phyloP scores from a whole-genome alignment of 2,888 invertebrate genomes.

The Drosophila fulvimacula region DNA sequence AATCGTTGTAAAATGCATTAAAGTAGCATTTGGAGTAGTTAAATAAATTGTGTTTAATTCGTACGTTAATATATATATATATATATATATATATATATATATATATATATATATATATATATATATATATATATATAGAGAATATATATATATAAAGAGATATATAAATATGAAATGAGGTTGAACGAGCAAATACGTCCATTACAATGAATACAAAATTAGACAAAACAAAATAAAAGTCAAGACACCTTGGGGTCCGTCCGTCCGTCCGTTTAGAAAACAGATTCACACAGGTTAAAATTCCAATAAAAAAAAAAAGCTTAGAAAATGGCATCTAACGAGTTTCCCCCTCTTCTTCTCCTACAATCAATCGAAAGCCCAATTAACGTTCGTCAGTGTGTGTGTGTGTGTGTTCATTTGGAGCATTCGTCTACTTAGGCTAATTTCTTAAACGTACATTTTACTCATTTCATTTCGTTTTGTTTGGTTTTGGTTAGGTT shows the following conservation, averaged over 20 bases:
- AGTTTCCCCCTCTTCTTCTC: conserved; percentile 8
- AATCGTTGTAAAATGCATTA: conserved; percentile 23
- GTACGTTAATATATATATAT: conserved; percentile 12
- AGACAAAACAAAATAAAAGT: conserved; percentile 44
- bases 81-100: background rate
- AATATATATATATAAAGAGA: background rate
- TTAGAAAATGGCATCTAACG: conserved; percentile 54
- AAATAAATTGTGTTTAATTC: conserved; percentile 18
- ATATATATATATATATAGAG: conserved; percentile 2
- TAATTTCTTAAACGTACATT: conserved; percentile 73
- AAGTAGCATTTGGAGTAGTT: conserved; percentile 10
- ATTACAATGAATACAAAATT: conserved; percentile 24
- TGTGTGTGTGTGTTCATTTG: conserved; percentile 53
- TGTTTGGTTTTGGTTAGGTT: conserved; percentile 41
- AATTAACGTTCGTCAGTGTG: conserved; percentile 30
- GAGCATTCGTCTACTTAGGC: conserved; percentile 81
- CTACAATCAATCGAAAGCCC: conserved; percentile 51
- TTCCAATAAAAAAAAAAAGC: conserved; percentile 25
- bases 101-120: conserved; percentile 23
- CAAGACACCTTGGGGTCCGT: conserved; percentile 39
- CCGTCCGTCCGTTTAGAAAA: conserved; percentile 3
- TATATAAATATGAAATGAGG: conserved; percentile 28
- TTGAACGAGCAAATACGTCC: conserved; percentile 35
- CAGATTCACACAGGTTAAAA: conserved; percentile 38
- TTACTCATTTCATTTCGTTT: conserved; percentile 48